Percentiles rank a stretch among this genome's conserved stretches.
phyloP scores from a whole-genome alignment of 2,113 vertebrate genomes.

The Carollia perspicillata region DNA sequence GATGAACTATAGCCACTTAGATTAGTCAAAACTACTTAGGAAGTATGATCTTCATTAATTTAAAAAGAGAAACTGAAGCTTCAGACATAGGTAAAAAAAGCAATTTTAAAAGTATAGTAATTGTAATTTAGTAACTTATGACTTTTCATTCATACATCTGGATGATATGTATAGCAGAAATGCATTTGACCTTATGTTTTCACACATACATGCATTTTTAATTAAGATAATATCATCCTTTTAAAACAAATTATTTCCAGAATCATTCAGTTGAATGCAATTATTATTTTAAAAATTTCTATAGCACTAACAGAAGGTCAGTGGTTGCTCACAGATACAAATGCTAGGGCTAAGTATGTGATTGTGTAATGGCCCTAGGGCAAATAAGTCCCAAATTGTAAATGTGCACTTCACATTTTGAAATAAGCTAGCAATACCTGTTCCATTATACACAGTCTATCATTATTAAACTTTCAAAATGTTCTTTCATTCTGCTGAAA shows the following conservation, averaged over 20 bases:
- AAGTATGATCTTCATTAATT: constrained; percentile 26
- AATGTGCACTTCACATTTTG: constrained; percentile 69
- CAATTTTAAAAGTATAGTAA: constrained; percentile 50
- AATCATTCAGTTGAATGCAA: constrained; percentile 74
- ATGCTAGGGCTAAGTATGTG: constrained; percentile 57
- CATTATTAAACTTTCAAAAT: constrained; percentile 15
- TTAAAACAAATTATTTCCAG: constrained; percentile 65
- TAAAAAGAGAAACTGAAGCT: not conserved
- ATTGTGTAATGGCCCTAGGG: not conserved
- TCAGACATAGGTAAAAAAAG: not conserved
- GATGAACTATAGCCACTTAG: not conserved
- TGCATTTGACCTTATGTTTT: constrained; percentile 77
- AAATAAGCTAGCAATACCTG: constrained; percentile 46
- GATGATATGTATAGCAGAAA: constrained; percentile 65
- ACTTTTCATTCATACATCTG: constrained; percentile 65
- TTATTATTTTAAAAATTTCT: constrained; percentile 62
- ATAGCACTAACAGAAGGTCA: constrained; percentile 77
- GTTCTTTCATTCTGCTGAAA: constrained; percentile 45
- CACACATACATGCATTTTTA: constrained; percentile 75
- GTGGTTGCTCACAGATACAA: constrained; percentile 62
- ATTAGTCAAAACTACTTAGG: not conserved
- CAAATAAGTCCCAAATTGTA: constrained; percentile 51
- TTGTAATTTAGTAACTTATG: constrained; percentile 67
- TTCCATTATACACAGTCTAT: constrained; percentile 2
- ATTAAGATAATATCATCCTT: constrained; percentile 76